phyloP scores from a whole-genome alignment of 2,113 vertebrate genomes.

The Enhydra lutris region DNA sequence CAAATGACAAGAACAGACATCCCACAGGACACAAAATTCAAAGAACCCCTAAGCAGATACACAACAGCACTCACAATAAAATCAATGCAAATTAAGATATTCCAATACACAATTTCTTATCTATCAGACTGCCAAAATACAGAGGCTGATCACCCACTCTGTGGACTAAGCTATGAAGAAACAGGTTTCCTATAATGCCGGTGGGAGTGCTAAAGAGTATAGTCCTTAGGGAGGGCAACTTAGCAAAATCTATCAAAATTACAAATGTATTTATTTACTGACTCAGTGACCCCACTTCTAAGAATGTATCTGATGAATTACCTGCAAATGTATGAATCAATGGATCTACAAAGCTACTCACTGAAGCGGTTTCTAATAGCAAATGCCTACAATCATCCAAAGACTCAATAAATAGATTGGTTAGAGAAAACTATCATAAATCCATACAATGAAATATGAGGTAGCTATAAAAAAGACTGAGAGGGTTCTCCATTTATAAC shows the following conservation, averaged over 20 bases:
- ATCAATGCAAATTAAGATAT: neutral
- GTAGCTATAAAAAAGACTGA: neutral
- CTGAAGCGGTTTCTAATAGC: neutral
- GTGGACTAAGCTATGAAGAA: neutral
- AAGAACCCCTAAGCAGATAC: neutral
- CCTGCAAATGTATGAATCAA: neutral
- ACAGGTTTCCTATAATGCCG: neutral
- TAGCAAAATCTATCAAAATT: neutral
- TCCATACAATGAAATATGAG: neutral
- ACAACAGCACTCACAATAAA: neutral
- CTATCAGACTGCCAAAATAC: neutral
- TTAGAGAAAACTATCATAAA: neutral
- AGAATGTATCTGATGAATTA: neutral
- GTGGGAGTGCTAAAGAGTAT: neutral
- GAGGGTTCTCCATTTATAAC: neutral
- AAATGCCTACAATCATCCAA: neutral
- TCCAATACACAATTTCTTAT: neutral
- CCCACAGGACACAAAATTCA: neutral
- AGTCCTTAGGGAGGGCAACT: neutral
- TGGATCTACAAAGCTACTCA: neutral
- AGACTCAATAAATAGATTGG: neutral
- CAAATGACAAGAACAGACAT: neutral
- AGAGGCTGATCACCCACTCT: neutral
- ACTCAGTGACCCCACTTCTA: neutral
- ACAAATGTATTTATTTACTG: neutral